Evolutionary conservation across 2,113 vertebrate genomes (phyloP), one percentile per base, ranked within the genome.

Genomic region (Semnornis frantzii): DNA sequence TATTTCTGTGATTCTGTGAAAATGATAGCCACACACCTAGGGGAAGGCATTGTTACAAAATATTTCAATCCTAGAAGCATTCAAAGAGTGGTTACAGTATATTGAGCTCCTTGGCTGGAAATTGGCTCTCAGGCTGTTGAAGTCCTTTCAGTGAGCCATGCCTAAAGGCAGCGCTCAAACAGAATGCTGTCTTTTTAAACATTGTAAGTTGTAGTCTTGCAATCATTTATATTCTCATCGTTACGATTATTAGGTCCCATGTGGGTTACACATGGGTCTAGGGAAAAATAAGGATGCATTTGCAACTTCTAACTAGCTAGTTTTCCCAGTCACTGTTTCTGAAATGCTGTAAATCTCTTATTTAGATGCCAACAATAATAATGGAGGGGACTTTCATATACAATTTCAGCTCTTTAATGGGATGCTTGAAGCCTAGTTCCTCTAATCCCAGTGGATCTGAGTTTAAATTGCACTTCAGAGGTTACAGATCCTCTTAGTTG

Each of bases 401-500:
- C 68, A 42, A 72, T 96, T 96, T 94, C 55, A 65, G n/a, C 18
- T 82, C 18, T 79, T 85, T 54, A 94, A 77, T 89, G 69, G 83
- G 76, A 92, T 74, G 30, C 81, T 62, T 50, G 52, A 52, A 89
- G 62, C 44, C 84, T 92, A 59, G 34, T 44, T 83, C 58, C 76
- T 75, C 59, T 93, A 92, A 86, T 80, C 90, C 84, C 75, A 28
- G 33, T 39, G 86, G 95, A 81, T 92, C 79, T 66, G 80, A 92
- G 94, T 96, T 97, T 83, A 93, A 78, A 94, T 92, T 89, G 75
- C 69, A 57, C 88, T 93, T 95, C 83, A 50, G 72, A 90, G 75
- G 58, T 74, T 78, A 58, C 82, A 63, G 70, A 71, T 96, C 66
- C 74, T 93, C 91, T 89, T 83, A 54, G 84, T 78, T 93, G 75